Evolutionary conservation across 2,797 vertebrate species (phyloP), one percentile per base, ranked within the genome.

Genomic region (Catostomus latipinnis): DNA sequence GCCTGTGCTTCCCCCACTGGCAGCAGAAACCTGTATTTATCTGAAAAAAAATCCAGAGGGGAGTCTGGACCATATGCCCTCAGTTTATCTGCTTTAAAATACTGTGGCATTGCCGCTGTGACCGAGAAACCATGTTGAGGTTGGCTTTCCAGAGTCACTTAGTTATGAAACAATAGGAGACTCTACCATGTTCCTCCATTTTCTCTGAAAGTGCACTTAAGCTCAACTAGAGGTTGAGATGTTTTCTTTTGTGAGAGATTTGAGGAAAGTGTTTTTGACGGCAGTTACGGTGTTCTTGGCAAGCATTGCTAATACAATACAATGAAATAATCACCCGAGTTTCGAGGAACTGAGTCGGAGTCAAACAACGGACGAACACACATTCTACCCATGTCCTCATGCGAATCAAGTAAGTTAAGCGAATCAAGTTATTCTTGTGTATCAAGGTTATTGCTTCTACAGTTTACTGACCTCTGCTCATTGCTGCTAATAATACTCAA

Each of bases 1-100:
- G 67, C 46, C 48, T 72, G 78, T 50, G 77, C 73, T 68, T 76
- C 72, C n/a, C 72, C 52, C 74, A 13, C 60, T 67, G 71, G 62
- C 57, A 73, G 46, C 48, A n/a, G 48, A 69, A 79, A 71, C 62
- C 68, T 74, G 65, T 78, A 34, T 70, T 80, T 80, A 80, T 73
- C 61, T 65, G 61, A 79, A 66, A 49, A 58, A 18, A 57, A 79
- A 65, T 71, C 43, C 77, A 79, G 77, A 80, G 70, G 50, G 60
- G 67, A 78, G 76, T 71, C 57, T 52, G 63, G 54, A 54, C 58
- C 67, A 61, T 69, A 78, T 78, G 67, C 68, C 11, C 58, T 4
- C 10, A 71, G 54, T 77, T 61, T 50, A 43, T 69, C 63, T 58
- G 60, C 18, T 69, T 13, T 43, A 50, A 67, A 56, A 76, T 5